Evolutionary conservation across 2,113 vertebrate genomes (phyloP).

Genomic region (Ctenomys sociabilis): DNA sequence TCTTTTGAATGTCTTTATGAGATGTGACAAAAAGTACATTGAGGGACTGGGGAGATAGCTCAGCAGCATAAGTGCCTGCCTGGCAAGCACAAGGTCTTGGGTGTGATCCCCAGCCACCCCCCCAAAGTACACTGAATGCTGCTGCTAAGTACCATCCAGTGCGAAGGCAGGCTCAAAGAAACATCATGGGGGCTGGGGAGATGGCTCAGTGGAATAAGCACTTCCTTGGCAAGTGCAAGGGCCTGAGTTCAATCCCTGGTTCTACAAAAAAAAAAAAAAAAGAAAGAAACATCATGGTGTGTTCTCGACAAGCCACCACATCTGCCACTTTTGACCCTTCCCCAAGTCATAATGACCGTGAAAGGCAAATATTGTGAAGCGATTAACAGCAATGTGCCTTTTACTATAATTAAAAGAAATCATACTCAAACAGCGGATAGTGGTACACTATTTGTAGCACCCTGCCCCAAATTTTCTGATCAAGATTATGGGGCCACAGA

Average conservation of each 20-base stretch:
- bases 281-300: neutral
- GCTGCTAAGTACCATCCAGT: neutral
- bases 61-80: too few relatives aligned
- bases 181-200: too few relatives aligned
- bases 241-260: too few relatives aligned
- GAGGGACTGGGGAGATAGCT: neutral
- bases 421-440: neutral
- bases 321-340: neutral
- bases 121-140: neutral
- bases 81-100: too few relatives aligned
- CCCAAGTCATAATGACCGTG: neutral
- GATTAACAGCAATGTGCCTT: neutral
- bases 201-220: too few relatives aligned
- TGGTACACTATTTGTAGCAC: neutral
- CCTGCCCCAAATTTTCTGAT: too few relatives aligned
- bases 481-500: too few relatives aligned
- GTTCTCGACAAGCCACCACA: neutral
- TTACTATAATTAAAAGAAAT: constrained; percentile 4
- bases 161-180: neutral
- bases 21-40: neutral
- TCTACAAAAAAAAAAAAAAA: too few relatives aligned
- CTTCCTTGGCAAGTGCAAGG: too few relatives aligned
- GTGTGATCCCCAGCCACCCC: too few relatives aligned
- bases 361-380: neutral
- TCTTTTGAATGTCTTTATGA: neutral